A percentile compares a stretch with the other conserved stretches of the same genome.
phyloP scores from a whole-genome alignment of 2,888 invertebrate species.

The Caenorhabditis sp. region DNA sequence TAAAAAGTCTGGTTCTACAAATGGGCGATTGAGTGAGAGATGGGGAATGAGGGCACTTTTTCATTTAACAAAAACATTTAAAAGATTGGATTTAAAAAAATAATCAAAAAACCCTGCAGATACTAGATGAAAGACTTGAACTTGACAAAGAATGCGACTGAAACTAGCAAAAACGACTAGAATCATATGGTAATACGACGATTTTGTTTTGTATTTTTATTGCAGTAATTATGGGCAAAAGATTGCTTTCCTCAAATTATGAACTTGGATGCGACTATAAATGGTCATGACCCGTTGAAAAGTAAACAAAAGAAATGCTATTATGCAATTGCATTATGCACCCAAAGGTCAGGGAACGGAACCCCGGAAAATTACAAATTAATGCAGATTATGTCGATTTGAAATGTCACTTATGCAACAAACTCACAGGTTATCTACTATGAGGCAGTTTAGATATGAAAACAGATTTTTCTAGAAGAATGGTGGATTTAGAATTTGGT shows the following conservation, averaged over 20 bases:
- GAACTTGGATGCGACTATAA: constrained; percentile 2
- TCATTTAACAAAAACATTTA: background rate
- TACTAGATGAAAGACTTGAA: constrained; percentile 45
- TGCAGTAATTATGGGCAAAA: constrained; percentile 3
- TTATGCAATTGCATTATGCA: constrained; percentile 44
- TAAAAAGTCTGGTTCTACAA: background rate
- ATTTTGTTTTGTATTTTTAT: background rate
- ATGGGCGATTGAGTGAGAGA: background rate
- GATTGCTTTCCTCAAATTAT: constrained; percentile 1
- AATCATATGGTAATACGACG: background rate
- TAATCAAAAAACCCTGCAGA: constrained; percentile 9
- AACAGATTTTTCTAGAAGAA: too few relatives aligned
- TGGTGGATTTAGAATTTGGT: constrained; percentile 48
- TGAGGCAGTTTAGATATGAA: background rate
- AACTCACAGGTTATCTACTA: constrained; percentile 3
- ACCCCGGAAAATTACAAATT: constrained; percentile 12
- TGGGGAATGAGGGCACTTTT: too few relatives aligned
- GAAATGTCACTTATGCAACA: constrained; percentile 36
- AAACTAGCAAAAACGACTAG: constrained; percentile 33
- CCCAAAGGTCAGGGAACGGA: constrained; percentile 16
- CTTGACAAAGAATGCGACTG: constrained; percentile 12
- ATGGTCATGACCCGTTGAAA: constrained; percentile 21
- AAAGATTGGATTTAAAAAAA: background rate
- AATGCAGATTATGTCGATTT: constrained; percentile 48
- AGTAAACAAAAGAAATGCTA: constrained; percentile 42